phyloP scores from a whole-genome alignment of 2,888 invertebrate species.

The Aphodius granarius region DNA sequence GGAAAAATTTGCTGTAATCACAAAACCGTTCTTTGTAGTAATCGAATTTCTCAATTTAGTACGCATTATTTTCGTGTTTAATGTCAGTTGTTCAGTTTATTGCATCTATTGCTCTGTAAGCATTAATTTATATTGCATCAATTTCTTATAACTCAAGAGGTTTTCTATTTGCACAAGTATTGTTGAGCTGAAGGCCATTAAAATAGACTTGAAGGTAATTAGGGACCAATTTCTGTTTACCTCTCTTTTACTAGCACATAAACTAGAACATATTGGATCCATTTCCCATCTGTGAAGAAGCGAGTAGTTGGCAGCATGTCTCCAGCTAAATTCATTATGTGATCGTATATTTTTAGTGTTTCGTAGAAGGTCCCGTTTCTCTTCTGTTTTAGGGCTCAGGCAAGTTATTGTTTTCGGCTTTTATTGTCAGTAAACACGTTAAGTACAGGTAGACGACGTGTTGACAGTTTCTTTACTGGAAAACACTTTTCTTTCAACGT shows the following conservation, averaged over 20 bases:
- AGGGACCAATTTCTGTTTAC: neutral
- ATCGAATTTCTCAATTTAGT: too few species aligned
- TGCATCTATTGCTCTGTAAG: too few species aligned
- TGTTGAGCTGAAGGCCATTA: too few species aligned
- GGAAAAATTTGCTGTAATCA: too few species aligned
- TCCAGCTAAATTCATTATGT: neutral
- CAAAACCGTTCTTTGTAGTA: too few species aligned
- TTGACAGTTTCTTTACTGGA: neutral
- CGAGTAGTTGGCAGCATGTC: neutral
- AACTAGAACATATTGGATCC: neutral
- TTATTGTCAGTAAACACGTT: neutral
- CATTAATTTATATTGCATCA: too few species aligned
- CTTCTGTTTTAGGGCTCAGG: neutral
- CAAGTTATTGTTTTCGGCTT: neutral
- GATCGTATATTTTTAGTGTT: neutral
- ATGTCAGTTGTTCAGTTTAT: too few species aligned
- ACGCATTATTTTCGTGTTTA: too few species aligned
- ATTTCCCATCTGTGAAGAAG: neutral
- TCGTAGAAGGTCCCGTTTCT: neutral
- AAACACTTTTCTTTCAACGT: neutral
- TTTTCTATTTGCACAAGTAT: too few species aligned
- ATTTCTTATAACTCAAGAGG: too few species aligned
- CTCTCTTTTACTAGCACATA: neutral
- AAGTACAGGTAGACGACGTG: neutral
- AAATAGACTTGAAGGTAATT: too few species aligned